These are phyloP conservation scores for Gymnoscopelus microlampas DNA, from an alignment of 2,797 vertebrate species.

Conservation along the genomic window DNA sequence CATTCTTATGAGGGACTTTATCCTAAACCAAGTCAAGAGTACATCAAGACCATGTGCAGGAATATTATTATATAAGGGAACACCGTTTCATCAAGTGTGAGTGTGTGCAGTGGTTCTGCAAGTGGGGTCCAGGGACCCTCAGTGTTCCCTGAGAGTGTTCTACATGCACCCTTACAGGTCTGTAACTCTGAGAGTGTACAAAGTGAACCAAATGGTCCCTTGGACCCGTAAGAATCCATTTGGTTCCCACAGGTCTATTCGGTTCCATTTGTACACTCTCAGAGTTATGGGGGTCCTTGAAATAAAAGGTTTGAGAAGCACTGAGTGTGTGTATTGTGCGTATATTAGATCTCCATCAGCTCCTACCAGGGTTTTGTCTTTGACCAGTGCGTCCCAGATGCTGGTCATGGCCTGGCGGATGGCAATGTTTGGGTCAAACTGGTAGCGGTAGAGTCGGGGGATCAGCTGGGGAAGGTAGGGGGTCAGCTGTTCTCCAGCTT, in stretches of 20 bases:
- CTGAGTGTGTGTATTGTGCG: not conserved
- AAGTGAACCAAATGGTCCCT: too few species aligned
- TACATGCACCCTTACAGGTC: too few species aligned
- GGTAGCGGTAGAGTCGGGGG: conserved; percentile 96
- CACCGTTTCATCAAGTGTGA: not conserved
- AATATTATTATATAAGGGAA: too few species aligned
- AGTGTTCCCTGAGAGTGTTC: too few species aligned
- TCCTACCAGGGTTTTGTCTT: conserved; percentile 90
- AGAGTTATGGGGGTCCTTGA: too few species aligned
- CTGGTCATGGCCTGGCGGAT: conserved; percentile 98
- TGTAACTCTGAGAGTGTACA: too few species aligned
- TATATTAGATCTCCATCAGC: not conserved
- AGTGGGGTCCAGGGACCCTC: too few species aligned
- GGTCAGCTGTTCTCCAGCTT: conserved; percentile 94
- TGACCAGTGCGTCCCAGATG: conserved; percentile 97
- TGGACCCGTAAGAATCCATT: too few species aligned
- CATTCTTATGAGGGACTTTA: not conserved
- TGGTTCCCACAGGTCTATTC: too few species aligned
- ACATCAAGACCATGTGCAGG: too few species aligned
- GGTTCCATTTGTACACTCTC: too few species aligned
- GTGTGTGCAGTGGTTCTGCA: not conserved
- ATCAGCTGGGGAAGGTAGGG: conserved; percentile 93
- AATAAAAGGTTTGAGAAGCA: too few species aligned
- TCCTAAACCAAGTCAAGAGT: not conserved
- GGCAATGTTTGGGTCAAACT: conserved; percentile 96